Percentiles rank a stretch among this genome's conserved stretches.
These are phyloP conservation scores for Rutilus rutilus DNA, from an alignment of 2,113 vertebrate species.

Conservation along the genomic window DNA sequence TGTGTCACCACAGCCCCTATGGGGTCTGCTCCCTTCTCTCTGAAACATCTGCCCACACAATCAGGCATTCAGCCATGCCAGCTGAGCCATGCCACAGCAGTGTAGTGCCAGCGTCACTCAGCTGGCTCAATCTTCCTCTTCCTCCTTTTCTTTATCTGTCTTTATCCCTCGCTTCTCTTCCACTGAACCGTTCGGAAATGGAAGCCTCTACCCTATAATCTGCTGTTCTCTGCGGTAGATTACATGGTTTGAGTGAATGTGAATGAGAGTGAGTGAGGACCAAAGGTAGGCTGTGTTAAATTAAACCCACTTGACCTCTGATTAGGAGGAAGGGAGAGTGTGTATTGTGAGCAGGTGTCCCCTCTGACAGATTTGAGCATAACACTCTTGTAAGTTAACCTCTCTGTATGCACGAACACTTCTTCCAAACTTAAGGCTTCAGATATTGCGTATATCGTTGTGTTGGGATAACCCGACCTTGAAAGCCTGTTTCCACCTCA, in stretches of 20 bases:
- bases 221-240: constrained; percentile 58
- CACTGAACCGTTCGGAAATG: constrained; percentile 69
- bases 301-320: constrained; percentile 67
- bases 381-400: neutral
- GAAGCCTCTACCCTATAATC: constrained; percentile 67
- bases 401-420: neutral
- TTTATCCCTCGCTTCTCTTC: constrained; percentile 55
- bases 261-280: constrained; percentile 59
- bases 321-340: constrained; percentile 51
- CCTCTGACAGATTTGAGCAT: constrained; percentile 11
- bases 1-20: constrained; percentile 58
- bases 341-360: constrained; percentile 41
- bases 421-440: constrained; percentile 18
- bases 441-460: neutral
- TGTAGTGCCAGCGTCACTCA: constrained; percentile 65
- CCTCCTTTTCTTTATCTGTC: constrained; percentile 61
- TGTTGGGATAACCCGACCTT: neutral
- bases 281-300: constrained; percentile 67
- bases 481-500: neutral
- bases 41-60: constrained; percentile 79
- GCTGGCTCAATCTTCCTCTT: constrained; percentile 72
- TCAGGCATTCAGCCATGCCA: constrained; percentile 69
- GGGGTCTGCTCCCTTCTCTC: constrained; percentile 57
- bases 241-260: constrained; percentile 53
- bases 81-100: constrained; percentile 65